Base-by-base conservation (phyloP, 2,113 vertebrate species). In the Sturnus vulgaris region DNA sequence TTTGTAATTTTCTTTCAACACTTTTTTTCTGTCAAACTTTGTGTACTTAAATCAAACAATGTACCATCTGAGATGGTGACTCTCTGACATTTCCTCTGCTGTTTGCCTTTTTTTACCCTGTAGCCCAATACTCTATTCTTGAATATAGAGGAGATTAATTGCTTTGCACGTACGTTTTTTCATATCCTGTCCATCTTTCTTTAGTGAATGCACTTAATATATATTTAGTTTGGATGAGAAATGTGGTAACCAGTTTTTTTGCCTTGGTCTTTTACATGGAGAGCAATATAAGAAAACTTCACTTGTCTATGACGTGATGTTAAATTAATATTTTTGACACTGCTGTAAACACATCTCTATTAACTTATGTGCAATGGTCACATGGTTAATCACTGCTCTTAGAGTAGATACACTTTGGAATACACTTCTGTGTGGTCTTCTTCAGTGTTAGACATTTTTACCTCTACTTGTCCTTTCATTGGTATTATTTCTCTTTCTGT, bases 111-210 rank as follows among this genome's bases (percentile, higher is more conserved):
- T 35, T 22, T 4, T 69, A 57, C 31, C 8, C 10, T 22, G 12
- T 3, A 2, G 27, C 21, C 15, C 5, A 68, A 39, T 13, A 30
- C 23, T 37, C 5, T 50, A 2, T 1, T 44, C 8, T 73, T 61
- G 21, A 87, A 60, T 11, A 47, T 2, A n/a, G 13, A 31, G 19
- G 9, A 46, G 5, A 81, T 22, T 23, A 69, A 49, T 5, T 20
- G 4, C 31, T 83, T 21, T 23, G 4, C 15, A 13, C 14, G 6
- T 3, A 5, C 6, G 25, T 50, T 50, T 59, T 57, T 87, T 30
- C 11, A 2, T 5, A 2, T 37, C 1, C 4, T 40, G 8, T 61
- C 10, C 2, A 11, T 39, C 24, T 56, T 44, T 72, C 28, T 66
- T 35, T 39, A 35, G 4, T 39, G 8, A 65, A 9, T 31, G 6